Evolutionary conservation across 1,140 invertebrate genomes (phyloP), one percentile per base, ranked within the genome.

Genomic region (Lepidostoma basale): DNA sequence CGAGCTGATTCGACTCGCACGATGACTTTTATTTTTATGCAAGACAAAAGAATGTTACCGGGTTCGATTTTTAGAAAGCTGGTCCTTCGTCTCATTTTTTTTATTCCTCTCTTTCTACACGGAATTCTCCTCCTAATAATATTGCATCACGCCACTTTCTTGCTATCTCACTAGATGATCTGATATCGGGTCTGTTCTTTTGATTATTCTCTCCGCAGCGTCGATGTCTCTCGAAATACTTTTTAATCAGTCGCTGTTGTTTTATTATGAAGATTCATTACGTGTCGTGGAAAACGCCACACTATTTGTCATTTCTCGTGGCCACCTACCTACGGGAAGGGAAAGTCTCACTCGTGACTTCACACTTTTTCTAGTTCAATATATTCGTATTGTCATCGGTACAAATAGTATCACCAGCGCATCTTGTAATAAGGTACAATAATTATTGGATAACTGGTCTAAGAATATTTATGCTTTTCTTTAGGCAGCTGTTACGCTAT

Each of bases 61-160:
- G 39, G 54, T 23, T 58, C 42, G 39, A 59, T 39, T 69, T 69
- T 68, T 69, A 44, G 67, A 68, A 63, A 68, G 67, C 54, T 58
- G 47, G 59, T 25, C 33, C 58, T 64, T 22, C 30, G 40, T 52
- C 26, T 1, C 45, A 30, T 23, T 59, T 47, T n/a, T 23, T 63
- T 58, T 64, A 25, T 58, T 69, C 56, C 23, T 49, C 28, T 69
- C 9, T 26, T 30, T n/a, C 1, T 14, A 30, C 10, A 54, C 20
- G 8, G 45, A 47, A 12, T 16, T 69, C 49, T 42, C 30, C 16
- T 62, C 60, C 67, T 63, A 68, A 54, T 54, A 30, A 30, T 56
- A 68, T 68, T 30, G 66, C 56, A 39, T 68, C 60, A 56, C 52
- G 28, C 52, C 12, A 56, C 28, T 36, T 56, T 56, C 26, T n/a